Evolutionary conservation across 2,888 invertebrate species (phyloP), one percentile per base, ranked within the genome.

Genomic region (Ophion slaviceki): DNA sequence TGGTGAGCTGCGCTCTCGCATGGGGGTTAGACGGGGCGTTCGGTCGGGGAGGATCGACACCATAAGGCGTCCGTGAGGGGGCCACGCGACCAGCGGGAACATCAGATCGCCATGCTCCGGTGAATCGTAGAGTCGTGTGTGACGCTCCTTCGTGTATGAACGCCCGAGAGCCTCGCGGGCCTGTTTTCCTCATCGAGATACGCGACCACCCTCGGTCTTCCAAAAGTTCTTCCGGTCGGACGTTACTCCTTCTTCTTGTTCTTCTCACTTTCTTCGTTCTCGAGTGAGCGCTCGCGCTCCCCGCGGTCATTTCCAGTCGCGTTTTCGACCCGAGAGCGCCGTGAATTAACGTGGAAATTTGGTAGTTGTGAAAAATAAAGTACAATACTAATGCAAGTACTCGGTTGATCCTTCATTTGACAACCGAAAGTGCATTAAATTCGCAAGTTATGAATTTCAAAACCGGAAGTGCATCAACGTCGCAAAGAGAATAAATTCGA

Each of bases 61-160:
- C 91, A 92, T 91, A 91, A 90, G 89, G 89, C 82, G 83, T 68
- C 75, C 66, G n/a, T 68, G 53, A 53, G 53, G 84, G 76, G 70
- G 88, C 87, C 90, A 91, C 91, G 91, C 91, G 91, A 90, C 90
- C 82, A 75, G 82, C 70, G 86, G 87, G 85, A 62, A 86, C 74
- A 8, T 62, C 77, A 89, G 88, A 87, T 88, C 90, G 91, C 87
- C 85, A 57, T 87, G 92, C 91, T 91, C 89, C 89, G 89, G 68
- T 92, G 92, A 89, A 68, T 89, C 90, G 89, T 89, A 88, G 90
- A 90, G 90, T 87, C 86, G 87, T 88, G 87, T 20, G 71, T 66
- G 57, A 24, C 28, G 45, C 64, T 40, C 78, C 78, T 80, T 67
- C 57, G 17, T 11, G 8, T 20, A 61, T 24, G 11, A 61, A 61